Evolutionary conservation across 1,140 invertebrate genomes (phyloP).

Genomic region (Planococcus citri): DNA sequence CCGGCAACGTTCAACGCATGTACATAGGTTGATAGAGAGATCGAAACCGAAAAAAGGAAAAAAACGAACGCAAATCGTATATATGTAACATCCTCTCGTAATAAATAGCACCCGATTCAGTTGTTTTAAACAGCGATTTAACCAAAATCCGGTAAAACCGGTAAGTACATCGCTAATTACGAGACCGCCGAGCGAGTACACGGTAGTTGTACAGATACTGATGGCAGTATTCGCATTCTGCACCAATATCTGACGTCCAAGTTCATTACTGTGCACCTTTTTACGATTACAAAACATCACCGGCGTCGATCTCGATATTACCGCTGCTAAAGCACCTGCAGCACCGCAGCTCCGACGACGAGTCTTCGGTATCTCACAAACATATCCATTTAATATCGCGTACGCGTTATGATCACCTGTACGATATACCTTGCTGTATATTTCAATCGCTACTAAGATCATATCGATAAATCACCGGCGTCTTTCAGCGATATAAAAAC

Average conservation of each 20-base stretch:
- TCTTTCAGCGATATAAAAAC: too few relatives aligned
- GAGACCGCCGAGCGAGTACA: background rate
- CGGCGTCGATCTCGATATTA: background rate
- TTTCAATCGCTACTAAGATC: too few relatives aligned
- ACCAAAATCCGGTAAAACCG: conserved; percentile 1
- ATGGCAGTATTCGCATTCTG: too few relatives aligned
- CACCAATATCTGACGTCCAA: background rate
- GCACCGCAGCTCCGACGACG: too few relatives aligned
- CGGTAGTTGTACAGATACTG: background rate
- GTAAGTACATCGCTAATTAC: conserved; percentile 3
- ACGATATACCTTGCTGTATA: too few relatives aligned
- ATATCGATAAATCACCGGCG: too few relatives aligned
- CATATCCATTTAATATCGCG: too few relatives aligned
- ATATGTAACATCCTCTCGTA: background rate
- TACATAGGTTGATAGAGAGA: background rate
- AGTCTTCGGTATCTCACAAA: too few relatives aligned
- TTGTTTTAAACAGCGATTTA: background rate
- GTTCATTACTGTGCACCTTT: background rate
- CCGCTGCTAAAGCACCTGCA: too few relatives aligned
- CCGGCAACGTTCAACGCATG: background rate
- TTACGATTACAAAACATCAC: background rate
- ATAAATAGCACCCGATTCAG: background rate
- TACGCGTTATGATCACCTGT: too few relatives aligned
- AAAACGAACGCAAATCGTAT: too few relatives aligned
- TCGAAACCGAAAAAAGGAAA: background rate